phyloP scores from a whole-genome alignment of 2,113 vertebrate genomes.

The Struthidea cinerea region DNA sequence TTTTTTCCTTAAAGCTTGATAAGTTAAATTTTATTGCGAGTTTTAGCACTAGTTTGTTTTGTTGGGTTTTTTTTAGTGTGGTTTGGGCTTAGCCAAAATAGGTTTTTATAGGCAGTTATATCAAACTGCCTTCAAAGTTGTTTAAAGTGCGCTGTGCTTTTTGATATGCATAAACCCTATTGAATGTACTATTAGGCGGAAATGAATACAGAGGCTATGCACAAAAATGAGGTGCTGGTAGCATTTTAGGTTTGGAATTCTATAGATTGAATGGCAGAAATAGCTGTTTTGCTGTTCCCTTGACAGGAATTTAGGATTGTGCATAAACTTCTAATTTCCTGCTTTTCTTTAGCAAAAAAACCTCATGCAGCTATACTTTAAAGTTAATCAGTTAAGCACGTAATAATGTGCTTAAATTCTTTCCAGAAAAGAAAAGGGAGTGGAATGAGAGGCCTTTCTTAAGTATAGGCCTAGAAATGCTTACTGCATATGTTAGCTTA shows the following conservation, averaged over 20 bases:
- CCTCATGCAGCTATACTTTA: background rate
- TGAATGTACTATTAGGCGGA: background rate
- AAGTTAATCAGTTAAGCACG: background rate
- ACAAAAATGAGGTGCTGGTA: background rate
- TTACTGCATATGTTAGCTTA: background rate
- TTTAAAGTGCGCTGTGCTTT: background rate
- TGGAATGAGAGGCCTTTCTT: background rate
- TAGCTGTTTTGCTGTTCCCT: background rate
- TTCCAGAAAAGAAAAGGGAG: background rate
- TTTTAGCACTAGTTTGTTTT: background rate
- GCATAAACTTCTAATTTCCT: background rate
- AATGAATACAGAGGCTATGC: background rate
- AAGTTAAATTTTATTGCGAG: background rate
- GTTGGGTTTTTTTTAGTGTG: background rate
- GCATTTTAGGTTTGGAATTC: background rate
- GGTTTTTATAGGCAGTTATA: background rate
- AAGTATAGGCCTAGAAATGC: background rate
- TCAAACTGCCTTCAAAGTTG: background rate
- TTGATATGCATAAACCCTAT: background rate
- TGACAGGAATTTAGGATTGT: background rate
- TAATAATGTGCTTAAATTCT: background rate
- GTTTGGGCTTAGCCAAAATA: background rate
- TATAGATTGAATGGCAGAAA: background rate
- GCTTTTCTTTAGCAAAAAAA: background rate
- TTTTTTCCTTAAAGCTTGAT: background rate